These are phyloP conservation scores for Drosophila helvetica DNA, from an alignment of 2,888 invertebrate species.

Conservation along the genomic window DNA sequence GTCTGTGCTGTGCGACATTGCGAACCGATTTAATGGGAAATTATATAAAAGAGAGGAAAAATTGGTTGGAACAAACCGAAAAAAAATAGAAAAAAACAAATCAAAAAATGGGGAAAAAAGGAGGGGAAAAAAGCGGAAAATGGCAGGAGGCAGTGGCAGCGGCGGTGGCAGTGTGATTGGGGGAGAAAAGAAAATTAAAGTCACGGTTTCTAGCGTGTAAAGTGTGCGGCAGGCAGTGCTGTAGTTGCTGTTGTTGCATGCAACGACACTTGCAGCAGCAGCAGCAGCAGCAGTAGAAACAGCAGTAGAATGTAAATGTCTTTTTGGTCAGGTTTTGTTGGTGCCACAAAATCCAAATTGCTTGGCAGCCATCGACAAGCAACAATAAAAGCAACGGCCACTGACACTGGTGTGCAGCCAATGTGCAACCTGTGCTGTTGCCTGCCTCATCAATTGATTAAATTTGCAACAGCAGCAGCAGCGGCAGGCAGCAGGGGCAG, in stretches of 20 bases:
- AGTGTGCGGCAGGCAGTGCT: constrained; percentile 53
- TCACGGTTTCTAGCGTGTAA: constrained; percentile 81
- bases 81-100: constrained; percentile 57
- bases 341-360: constrained; percentile 76
- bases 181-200: constrained; percentile 74
- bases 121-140: constrained; percentile 50
- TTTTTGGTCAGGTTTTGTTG: constrained; percentile 72
- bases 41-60: constrained; percentile 62
- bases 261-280: constrained; percentile 64
- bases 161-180: constrained; percentile 13
- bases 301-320: constrained; percentile 77
- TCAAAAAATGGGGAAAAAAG: constrained; percentile 49
- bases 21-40: constrained; percentile 72
- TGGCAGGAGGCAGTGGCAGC: constrained; percentile 1
- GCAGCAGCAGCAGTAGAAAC: constrained; percentile 43
- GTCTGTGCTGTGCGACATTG: constrained; percentile 64
- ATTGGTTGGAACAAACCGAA: constrained; percentile 22
- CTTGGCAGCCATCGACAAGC: constrained; percentile 63
- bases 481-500: constrained; percentile 57
- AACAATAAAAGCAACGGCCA: constrained; percentile 64
- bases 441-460: constrained; percentile 78
- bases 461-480: constrained; percentile 69
- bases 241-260: constrained; percentile 47
- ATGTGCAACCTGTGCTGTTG: constrained; percentile 52
- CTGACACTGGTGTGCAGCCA: constrained; percentile 15